Evolutionary conservation across 2,113 vertebrate species (phyloP).

Genomic region (Delphinapterus leucas): DNA sequence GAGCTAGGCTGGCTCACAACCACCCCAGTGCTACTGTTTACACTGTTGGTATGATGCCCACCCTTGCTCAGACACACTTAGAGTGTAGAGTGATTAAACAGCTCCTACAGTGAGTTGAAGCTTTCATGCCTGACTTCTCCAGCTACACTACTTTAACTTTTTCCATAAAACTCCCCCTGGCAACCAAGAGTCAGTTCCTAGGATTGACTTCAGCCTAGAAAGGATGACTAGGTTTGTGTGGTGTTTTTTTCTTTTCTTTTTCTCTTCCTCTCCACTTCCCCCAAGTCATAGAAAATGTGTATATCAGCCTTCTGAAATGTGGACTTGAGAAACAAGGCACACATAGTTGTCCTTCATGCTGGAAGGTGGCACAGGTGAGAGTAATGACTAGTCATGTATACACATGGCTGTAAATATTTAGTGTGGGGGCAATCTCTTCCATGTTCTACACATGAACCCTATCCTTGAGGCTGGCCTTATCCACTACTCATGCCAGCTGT

Average conservation of each 20-base stretch:
- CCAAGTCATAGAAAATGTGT: conserved; percentile 4
- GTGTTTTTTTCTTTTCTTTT: neutral
- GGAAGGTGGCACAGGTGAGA: neutral
- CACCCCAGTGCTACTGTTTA: neutral
- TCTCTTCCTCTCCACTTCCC: neutral
- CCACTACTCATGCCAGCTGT: neutral
- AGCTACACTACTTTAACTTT: neutral
- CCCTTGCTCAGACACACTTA: neutral
- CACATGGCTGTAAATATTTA: neutral
- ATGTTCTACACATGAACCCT: neutral
- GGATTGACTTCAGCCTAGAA: neutral
- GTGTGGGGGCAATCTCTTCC: neutral
- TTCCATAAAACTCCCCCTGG: neutral
- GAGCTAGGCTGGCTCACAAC: neutral
- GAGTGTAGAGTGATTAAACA: neutral
- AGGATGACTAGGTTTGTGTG: neutral
- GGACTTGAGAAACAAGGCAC: neutral
- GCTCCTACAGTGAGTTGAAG: neutral
- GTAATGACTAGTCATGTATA: neutral
- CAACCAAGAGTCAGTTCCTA: neutral
- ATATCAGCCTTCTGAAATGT: neutral
- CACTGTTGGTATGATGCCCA: neutral
- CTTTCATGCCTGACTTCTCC: neutral
- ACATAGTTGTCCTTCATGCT: neutral
- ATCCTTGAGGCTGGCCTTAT: neutral